Evolutionary conservation across 2,888 invertebrate genomes (phyloP).

Genomic region (Amphipoea oculea): DNA sequence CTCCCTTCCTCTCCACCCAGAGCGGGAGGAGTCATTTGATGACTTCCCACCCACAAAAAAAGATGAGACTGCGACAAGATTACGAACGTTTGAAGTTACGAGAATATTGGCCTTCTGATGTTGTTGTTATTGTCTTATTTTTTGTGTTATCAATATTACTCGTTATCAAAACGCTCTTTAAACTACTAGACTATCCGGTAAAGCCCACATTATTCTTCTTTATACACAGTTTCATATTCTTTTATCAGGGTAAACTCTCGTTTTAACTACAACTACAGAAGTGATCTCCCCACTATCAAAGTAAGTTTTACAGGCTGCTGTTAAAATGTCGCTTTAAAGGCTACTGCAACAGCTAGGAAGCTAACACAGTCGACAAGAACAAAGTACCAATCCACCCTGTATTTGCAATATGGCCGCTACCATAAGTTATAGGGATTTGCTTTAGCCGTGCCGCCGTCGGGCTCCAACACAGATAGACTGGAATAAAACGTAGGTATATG

Average conservation of each 20-base stretch:
- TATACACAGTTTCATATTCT: not conserved
- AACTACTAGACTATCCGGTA: not conserved
- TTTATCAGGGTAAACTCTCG: not conserved
- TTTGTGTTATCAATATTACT: not conserved
- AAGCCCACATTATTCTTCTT: not conserved
- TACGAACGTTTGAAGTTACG: not conserved
- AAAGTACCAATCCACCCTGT: conserved; percentile 40
- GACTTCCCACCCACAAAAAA: too few species aligned
- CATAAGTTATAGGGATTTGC: conserved; percentile 48
- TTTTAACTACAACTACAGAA: not conserved
- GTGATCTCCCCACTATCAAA: not conserved
- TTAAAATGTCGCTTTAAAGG: conserved; percentile 27
- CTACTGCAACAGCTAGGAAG: conserved; percentile 10
- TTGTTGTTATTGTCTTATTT: not conserved
- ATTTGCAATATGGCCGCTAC: conserved; percentile 52
- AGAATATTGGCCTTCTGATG: not conserved
- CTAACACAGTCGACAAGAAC: conserved; percentile 47
- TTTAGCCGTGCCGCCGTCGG: conserved; percentile 18
- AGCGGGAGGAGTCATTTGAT: too few species aligned
- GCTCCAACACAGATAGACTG: not conserved
- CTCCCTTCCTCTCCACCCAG: too few species aligned
- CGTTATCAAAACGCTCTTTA: not conserved
- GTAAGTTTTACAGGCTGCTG: conserved; percentile 29
- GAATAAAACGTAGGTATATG: conserved; percentile 8
- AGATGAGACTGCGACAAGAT: not conserved